Percentiles rank a stretch among this genome's conserved stretches.
These are phyloP conservation scores for Melanotaenia duboulayi DNA, from an alignment of 2,113 vertebrate species.

Conservation along the genomic window DNA sequence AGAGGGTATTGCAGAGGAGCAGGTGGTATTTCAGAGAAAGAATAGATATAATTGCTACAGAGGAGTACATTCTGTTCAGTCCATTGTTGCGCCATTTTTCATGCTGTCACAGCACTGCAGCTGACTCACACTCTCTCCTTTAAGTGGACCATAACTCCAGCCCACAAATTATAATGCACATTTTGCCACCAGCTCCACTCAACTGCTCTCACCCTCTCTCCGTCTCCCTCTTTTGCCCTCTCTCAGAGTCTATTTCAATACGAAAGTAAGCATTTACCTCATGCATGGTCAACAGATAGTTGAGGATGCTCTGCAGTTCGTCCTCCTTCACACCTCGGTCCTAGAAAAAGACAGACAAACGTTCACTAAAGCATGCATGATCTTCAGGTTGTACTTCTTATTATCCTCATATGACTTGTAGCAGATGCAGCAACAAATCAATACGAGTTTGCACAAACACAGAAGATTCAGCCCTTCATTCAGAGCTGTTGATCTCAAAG, in stretches of 20 bases:
- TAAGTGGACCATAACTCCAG: slow-evolving; percentile 68
- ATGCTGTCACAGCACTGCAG: slow-evolving; percentile 57
- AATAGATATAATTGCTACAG: slow-evolving; percentile 67
- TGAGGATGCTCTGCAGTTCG: slow-evolving; percentile 97
- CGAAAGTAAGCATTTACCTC: slow-evolving; percentile 85
- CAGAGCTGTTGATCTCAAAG: slow-evolving; percentile 57
- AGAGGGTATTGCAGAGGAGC: slow-evolving; percentile 29
- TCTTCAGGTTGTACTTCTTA: slow-evolving; percentile 24
- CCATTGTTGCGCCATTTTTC: slow-evolving; percentile 67
- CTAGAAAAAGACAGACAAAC: slow-evolving; percentile 70
- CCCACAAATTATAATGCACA: slow-evolving; percentile 60
- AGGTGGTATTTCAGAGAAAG: slow-evolving; percentile 58
- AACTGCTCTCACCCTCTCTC: slow-evolving; percentile 12
- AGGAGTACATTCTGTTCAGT: slow-evolving; percentile 70
- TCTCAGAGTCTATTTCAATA: not conserved
- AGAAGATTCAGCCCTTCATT: slow-evolving; percentile 30
- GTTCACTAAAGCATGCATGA: slow-evolving; percentile 3
- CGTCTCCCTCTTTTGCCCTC: slow-evolving; percentile 6
- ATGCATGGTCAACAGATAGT: slow-evolving; percentile 98
- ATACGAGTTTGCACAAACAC: slow-evolving; percentile 32
- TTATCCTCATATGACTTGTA: slow-evolving; percentile 31
- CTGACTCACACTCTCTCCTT: slow-evolving; percentile 70
- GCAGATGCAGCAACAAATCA: slow-evolving; percentile 37
- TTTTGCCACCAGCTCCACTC: slow-evolving; percentile 53
- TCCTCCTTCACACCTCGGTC: slow-evolving; percentile 99